Evolutionary conservation across 2,797 vertebrate species (phyloP).

Genomic region (Hydrolagus colliei): DNA sequence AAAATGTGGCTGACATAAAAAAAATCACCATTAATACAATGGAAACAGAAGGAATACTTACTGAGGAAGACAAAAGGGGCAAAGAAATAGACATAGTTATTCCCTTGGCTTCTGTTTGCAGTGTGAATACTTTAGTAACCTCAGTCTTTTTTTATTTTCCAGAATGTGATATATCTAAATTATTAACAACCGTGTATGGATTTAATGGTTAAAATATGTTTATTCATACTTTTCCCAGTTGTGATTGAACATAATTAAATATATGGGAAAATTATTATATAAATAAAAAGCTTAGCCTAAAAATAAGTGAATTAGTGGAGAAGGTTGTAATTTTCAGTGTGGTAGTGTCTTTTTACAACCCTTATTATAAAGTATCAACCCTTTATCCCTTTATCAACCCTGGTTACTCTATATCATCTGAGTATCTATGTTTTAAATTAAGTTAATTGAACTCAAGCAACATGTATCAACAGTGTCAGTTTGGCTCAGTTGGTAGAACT

Average conservation of each 20-base stretch:
- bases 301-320: background rate
- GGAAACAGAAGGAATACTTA: conserved; percentile 30
- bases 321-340: background rate
- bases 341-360: background rate
- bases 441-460: conserved; percentile 17
- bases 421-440: conserved; percentile 27
- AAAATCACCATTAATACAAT: conserved; percentile 59
- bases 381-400: conserved; percentile 8
- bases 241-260: conserved; percentile 9
- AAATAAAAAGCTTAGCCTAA: conserved; percentile 15
- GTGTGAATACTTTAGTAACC: conserved; percentile 32
- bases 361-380: conserved; percentile 20
- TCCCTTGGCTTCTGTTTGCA: conserved; percentile 32
- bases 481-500: too few species aligned
- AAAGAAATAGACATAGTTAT: conserved; percentile 30
- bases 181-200: conserved; percentile 26
- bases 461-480: too few species aligned
- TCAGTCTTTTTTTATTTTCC: conserved; percentile 10
- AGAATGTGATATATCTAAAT: conserved; percentile 16
- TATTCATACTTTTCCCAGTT: conserved; percentile 12
- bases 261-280: conserved; percentile 16
- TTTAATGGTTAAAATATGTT: conserved; percentile 26
- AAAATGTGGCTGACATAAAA: conserved; percentile 71
- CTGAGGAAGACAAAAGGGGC: conserved; percentile 28
- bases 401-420: conserved; percentile 23